Evolutionary conservation across 2,797 vertebrate genomes (phyloP).

Genomic region (Manis javanica): DNA sequence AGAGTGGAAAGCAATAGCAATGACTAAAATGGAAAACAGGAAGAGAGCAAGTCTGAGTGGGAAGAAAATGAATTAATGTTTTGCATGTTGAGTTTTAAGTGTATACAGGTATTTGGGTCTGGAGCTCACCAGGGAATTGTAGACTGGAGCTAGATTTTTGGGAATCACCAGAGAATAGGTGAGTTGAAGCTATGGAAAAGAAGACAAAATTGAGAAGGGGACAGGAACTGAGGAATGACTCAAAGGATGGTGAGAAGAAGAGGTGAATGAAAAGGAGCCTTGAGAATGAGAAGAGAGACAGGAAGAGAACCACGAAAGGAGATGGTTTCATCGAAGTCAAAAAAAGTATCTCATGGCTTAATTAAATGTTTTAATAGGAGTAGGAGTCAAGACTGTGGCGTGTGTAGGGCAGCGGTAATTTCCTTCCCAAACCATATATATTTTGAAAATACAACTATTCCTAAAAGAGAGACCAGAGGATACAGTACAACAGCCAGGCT

Average conservation of each 20-base stretch:
- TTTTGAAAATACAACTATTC: too few relatives aligned
- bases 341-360: background rate
- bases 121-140: background rate
- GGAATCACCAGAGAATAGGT: background rate
- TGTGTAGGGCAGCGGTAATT: too few relatives aligned
- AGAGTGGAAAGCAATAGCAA: background rate
- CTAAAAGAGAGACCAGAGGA: too few relatives aligned
- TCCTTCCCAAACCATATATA: too few relatives aligned
- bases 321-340: background rate
- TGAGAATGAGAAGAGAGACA: background rate
- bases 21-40: constrained; percentile 7
- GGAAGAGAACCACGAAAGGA: background rate
- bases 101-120: background rate
- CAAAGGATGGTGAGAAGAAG: background rate
- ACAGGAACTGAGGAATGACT: background rate
- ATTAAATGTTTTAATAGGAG: background rate
- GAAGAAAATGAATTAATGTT: background rate
- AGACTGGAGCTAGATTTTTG: background rate
- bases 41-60: background rate
- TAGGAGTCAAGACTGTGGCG: too few relatives aligned
- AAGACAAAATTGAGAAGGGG: background rate
- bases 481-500: too few relatives aligned
- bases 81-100: background rate
- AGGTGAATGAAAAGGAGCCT: background rate
- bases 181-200: background rate